phyloP scores from a whole-genome alignment of 1,140 invertebrate species.

The Cydia fagiglandana region DNA sequence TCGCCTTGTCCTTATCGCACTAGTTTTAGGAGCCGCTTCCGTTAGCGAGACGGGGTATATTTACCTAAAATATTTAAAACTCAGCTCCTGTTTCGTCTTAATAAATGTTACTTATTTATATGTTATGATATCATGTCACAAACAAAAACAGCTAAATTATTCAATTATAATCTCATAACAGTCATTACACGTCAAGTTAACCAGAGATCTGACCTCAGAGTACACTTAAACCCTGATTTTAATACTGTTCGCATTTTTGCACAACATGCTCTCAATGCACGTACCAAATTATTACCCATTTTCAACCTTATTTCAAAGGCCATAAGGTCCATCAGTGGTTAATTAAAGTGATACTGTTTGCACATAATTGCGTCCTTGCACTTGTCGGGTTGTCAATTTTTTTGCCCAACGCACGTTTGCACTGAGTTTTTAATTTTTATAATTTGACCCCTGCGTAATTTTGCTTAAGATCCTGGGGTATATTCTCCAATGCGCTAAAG shows the following conservation, averaged over 20 bases:
- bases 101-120: too few relatives aligned
- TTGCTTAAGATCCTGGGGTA: not conserved
- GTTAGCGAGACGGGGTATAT: too few relatives aligned
- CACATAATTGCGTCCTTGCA: not conserved
- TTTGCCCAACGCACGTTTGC: slow-evolving; percentile 5
- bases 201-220: not conserved
- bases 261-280: slow-evolving; percentile 8
- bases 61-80: too few relatives aligned
- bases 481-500: not conserved
- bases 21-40: too few relatives aligned
- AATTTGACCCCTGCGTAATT: not conserved
- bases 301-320: not conserved
- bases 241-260: not conserved
- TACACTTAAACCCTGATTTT: slow-evolving; percentile 6
- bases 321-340: not conserved
- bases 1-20: too few relatives aligned
- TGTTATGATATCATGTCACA: not conserved
- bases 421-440: not conserved
- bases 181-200: not conserved
- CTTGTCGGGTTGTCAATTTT: not conserved
- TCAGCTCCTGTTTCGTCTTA: too few relatives aligned
- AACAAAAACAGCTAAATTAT: not conserved
- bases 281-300: not conserved
- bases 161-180: not conserved
- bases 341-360: not conserved